Evolutionary conservation across 2,797 vertebrate species (phyloP).

Genomic region (Lophius americanus): DNA sequence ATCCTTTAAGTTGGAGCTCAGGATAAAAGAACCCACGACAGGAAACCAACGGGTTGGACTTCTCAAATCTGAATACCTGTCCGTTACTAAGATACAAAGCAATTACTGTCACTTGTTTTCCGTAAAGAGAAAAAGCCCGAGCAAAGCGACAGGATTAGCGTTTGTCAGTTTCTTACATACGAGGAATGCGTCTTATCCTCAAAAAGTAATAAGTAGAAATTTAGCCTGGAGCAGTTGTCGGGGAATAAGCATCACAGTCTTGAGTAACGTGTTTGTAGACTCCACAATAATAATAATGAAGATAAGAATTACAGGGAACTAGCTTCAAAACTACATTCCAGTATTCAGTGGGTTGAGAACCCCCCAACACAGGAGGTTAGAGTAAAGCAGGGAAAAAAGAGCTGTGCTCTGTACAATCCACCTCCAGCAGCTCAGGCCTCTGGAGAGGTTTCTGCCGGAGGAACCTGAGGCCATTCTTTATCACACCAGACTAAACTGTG

Average conservation of each 20-base stretch:
- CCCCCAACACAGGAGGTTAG: no score
- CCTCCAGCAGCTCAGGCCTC: no score
- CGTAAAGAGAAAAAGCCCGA: conserved; percentile 15
- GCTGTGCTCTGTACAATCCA: no score
- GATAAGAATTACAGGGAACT: not conserved
- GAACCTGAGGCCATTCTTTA: no score
- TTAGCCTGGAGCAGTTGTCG: conserved; percentile 19
- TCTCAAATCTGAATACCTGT: conserved; percentile 16
- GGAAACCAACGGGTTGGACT: not conserved
- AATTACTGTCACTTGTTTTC: conserved; percentile 38
- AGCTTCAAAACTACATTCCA: no score
- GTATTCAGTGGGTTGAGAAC: no score
- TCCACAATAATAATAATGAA: no score
- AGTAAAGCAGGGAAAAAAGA: no score
- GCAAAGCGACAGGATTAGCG: conserved; percentile 20
- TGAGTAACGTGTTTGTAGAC: no score
- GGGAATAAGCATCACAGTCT: not conserved
- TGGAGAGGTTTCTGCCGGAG: no score
- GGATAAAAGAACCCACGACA: not conserved
- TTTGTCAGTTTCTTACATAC: conserved; percentile 37
- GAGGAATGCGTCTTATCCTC: conserved; percentile 27
- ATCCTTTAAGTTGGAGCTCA: not conserved
- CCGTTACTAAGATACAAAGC: conserved; percentile 37
- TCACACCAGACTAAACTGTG: no score
- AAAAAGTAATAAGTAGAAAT: conserved; percentile 16